These are phyloP conservation scores for Protophormia terraenovae DNA, from an alignment of 2,888 invertebrate species.

Conservation along the genomic window DNA sequence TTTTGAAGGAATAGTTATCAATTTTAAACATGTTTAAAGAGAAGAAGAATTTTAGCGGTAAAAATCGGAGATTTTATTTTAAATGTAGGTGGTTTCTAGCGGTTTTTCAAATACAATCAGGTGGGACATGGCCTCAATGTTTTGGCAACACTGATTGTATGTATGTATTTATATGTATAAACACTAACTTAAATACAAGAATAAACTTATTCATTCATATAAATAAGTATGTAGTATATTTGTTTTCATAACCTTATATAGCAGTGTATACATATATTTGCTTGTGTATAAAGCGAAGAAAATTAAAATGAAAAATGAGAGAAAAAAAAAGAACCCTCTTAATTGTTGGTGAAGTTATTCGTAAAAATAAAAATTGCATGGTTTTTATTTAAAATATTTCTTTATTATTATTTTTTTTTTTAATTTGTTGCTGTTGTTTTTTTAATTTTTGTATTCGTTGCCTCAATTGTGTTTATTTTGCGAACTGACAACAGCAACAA, in stretches of 20 bases:
- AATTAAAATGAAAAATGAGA: not conserved
- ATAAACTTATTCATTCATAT: conserved; percentile 9
- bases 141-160: no score
- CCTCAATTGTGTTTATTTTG: conserved; percentile 46
- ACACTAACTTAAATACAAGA: not conserved
- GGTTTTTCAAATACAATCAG: no score
- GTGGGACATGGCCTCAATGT: no score
- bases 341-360: conserved; percentile 42
- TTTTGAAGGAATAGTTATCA: no score
- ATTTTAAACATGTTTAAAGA: no score
- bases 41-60: no score
- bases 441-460: conserved; percentile 35
- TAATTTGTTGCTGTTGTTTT: not conserved
- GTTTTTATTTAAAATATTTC: conserved; percentile 23
- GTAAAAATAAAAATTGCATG: conserved; percentile 38
- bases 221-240: not conserved
- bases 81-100: no score
- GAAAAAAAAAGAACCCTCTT: conserved; percentile 13
- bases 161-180: no score
- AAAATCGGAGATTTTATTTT: no score
- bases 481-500: conserved; percentile 39
- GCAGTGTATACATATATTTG: not conserved
- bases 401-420: not conserved
- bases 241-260: not conserved
- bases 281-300: conserved; percentile 18